Evolutionary conservation across 2,797 vertebrate genomes (phyloP), one percentile per base, ranked within the genome.

Genomic region (Simalia tracyae): DNA sequence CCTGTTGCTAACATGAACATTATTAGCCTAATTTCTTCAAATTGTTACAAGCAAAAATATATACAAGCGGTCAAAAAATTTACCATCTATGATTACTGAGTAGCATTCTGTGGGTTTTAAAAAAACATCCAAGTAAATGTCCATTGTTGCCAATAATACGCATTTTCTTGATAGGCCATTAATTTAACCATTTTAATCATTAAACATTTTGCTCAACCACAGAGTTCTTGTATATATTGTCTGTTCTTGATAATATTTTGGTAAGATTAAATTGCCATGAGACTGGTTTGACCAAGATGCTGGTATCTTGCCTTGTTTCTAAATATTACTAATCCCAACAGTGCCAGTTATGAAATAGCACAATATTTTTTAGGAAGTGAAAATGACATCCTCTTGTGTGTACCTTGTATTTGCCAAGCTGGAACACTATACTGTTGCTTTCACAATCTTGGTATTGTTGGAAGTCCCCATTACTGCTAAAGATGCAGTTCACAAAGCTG

Each of bases 21-120:
- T 85, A 85, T 59, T 22, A 56, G 28, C n/a, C 7, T 93, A n/a
- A 90, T 92, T 61, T 86, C 66, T 24, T 90, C 90, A 7, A 87
- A 72, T 15, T 14, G 22, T 72, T 31, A 22, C 31, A 12, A 59
- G 28, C 15, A 10, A 50, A 84, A 68, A 63, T n/a, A 19, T 28
- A 46, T n/a, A 2, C 14, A 66, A 54, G 26, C 4, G 54, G 28
- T 17, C 15, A 66, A 60, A 42, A n/a, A 14, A 50, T 84, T 28
- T 84, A n/a, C 26, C 11, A 60, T 60, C 36, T 42, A 59, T 17
- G 31, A 42, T n/a, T 60, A 17, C 14, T 28, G 24, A 26, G 22
- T 81, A 57, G 24, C 22, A 72, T 42, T 42, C 19, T 7, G 19
- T 26, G 66, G 87, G 42, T 54, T 88, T 54, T 22, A 2, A 50